Percentiles rank a stretch among this genome's conserved stretches.
These are phyloP conservation scores for Crambe crambe DNA, from an alignment of 37 sponge, comb jelly and placozoan genomes.

Conservation along the genomic window DNA sequence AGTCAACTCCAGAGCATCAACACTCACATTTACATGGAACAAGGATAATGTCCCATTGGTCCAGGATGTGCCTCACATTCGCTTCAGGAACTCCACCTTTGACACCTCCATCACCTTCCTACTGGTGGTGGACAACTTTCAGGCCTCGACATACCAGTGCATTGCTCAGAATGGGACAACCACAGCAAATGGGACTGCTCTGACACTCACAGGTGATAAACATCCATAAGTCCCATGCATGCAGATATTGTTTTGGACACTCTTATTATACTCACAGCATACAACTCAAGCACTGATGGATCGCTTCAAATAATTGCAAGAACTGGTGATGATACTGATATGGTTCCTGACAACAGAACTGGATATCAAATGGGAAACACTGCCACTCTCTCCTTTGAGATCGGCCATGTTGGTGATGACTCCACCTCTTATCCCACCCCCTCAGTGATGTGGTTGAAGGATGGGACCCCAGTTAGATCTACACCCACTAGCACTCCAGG, in stretches of 20 bases:
- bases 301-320: neutral
- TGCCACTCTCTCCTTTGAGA: neutral
- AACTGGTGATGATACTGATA: neutral
- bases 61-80: constrained; percentile 34
- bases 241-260: no score
- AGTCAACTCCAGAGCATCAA: neutral
- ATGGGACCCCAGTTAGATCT: constrained; percentile 5
- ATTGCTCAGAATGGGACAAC: neutral
- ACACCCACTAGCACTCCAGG: neutral
- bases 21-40: constrained; percentile 27
- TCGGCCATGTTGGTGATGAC: neutral
- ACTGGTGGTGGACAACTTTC: constrained; percentile 26
- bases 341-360: neutral
- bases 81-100: constrained; percentile 6
- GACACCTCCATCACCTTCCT: neutral
- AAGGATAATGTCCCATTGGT: constrained; percentile 3
- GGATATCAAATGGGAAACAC: neutral
- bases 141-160: constrained; percentile 14
- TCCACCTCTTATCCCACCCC: neutral
- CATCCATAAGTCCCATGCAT: neutral
- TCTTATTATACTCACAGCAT: neutral
- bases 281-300: neutral
- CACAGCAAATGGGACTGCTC: neutral
- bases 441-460: constrained; percentile 26
- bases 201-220: constrained; percentile 11